Evolutionary conservation across 1,140 invertebrate species (phyloP).

Genomic region (Cotesia glomerata): DNA sequence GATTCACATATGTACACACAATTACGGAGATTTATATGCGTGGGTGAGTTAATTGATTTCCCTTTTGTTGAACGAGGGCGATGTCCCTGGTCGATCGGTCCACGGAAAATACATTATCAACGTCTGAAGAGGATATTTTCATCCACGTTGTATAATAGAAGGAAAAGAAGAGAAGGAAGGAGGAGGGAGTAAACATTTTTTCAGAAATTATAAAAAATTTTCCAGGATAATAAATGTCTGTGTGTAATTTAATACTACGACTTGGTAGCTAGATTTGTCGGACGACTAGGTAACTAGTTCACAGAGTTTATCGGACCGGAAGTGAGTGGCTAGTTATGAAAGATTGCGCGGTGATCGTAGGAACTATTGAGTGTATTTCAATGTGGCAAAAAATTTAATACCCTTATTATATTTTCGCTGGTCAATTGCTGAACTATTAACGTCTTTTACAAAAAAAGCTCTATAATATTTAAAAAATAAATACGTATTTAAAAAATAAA

Average conservation of each 20-base stretch:
- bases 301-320: constrained; percentile 36
- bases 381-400: neutral
- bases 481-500: too few species aligned
- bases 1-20: constrained; percentile 4
- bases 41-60: constrained; percentile 53
- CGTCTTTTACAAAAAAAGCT: too few species aligned
- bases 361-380: constrained; percentile 23
- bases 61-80: constrained; percentile 34
- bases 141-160: too few species aligned
- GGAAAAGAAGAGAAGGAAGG: too few species aligned
- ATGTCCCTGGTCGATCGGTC: constrained; percentile 1
- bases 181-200: neutral
- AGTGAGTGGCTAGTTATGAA: constrained; percentile 37
- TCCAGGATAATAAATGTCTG: too few species aligned
- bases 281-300: constrained; percentile 27
- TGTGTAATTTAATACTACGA: constrained; percentile 3
- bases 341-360: constrained; percentile 32
- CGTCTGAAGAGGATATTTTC: neutral
- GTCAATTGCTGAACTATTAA: neutral
- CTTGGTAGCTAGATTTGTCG: constrained; percentile 10
- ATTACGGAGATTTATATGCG: constrained; percentile 25
- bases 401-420: neutral
- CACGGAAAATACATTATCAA: constrained; percentile 41
- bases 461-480: too few species aligned
- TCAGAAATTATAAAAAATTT: neutral